Evolutionary conservation across 30 jellyfish, hydroid and myxozoan species (phyloP).

Genomic region (Pseudorhiza aurosa): DNA sequence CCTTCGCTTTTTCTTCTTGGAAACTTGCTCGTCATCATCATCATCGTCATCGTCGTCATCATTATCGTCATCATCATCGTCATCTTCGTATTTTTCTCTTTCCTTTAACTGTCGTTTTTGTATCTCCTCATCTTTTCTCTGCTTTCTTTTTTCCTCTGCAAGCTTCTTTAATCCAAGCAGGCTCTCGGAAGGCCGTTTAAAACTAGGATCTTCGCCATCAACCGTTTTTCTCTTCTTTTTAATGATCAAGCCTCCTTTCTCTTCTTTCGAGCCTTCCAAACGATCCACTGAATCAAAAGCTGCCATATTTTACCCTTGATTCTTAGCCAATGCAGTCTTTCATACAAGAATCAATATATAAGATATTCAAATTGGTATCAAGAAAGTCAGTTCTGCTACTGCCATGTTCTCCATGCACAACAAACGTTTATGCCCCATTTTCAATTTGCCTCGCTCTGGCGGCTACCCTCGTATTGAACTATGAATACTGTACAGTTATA

Average conservation of each 20-base stretch:
- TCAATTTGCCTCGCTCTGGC: neutral
- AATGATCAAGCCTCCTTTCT: slow-evolving; percentile 74
- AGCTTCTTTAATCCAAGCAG: slow-evolving; percentile 83
- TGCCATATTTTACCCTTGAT: slow-evolving; percentile 29
- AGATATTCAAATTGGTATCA: too few relatives aligned
- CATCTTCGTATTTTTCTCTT: neutral
- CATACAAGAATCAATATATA: too few relatives aligned
- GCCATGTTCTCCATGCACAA: neutral
- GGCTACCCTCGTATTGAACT: too few relatives aligned
- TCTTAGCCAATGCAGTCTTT: too few relatives aligned
- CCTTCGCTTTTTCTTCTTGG: neutral
- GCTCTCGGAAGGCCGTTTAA: slow-evolving; percentile 84
- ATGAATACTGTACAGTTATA: too few relatives aligned
- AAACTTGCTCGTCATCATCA: slow-evolving; percentile 1
- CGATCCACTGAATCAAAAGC: slow-evolving; percentile 78
- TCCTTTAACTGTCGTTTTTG: slow-evolving; percentile 1
- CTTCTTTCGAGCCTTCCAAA: slow-evolving; percentile 82
- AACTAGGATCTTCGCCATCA: slow-evolving; percentile 19
- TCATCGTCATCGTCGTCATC: too few relatives aligned
- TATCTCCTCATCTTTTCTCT: slow-evolving; percentile 34
- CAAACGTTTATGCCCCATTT: neutral
- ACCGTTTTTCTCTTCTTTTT: slow-evolving; percentile 56
- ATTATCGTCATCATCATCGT: slow-evolving; percentile 14
- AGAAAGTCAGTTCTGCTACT: too few relatives aligned
- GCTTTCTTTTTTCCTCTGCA: slow-evolving; percentile 85